Base-by-base conservation (phyloP, 2,113 vertebrate species). In the Piprites chloris region DNA sequence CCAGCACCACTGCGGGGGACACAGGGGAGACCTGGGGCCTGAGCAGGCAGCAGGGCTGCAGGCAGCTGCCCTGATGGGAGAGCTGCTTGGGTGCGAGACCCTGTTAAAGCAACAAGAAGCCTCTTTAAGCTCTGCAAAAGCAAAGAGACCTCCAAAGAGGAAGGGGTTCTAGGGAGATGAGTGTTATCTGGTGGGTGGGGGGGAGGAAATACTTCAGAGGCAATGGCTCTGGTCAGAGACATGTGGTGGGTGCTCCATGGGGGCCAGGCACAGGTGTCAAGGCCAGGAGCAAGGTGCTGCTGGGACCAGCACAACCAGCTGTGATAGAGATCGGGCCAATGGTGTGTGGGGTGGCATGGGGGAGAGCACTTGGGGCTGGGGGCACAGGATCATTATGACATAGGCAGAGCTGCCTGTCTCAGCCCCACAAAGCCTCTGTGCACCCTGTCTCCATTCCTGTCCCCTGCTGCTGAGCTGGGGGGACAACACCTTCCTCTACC, bases 381-480 rank as follows among this genome's bases (percentile, higher is more conserved):
- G 67, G 68, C 41, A 77, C 0, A 0, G 44, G 83, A 67, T 44
- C 32, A 21, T 19, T 27, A 18, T 4, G 6, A 69, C 2, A 7
- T 1, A 11, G 69, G 65, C 61, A 87, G 61, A 85, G 42, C 49
- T 42, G 59, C 22, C 76, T 0, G 0, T 42, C 27, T 42, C 27
- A 4, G 5, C 14, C 24, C 28, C 20, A 3, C 22, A 17, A 11
- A 35, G 35, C 2, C 77, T 12, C 39, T 0, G 0, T 8, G 49
- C 24, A 47, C 62, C 46, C 46, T 26, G 46, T 26, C 46, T 35
- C 59, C 79, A 35, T 20, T 52, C 28, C 49, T 39, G 35, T 65
- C 37, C 46, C 7, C 1, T 14, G n/a, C 52, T 3, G 1, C 50
- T 0, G 0, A 69, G 35, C 30, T 56, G 19, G 24, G 23, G 46